Evolutionary conservation across 2,888 invertebrate species (phyloP), one percentile per base, ranked within the genome.

Genomic region (Caenorhabditis auriculariae): DNA sequence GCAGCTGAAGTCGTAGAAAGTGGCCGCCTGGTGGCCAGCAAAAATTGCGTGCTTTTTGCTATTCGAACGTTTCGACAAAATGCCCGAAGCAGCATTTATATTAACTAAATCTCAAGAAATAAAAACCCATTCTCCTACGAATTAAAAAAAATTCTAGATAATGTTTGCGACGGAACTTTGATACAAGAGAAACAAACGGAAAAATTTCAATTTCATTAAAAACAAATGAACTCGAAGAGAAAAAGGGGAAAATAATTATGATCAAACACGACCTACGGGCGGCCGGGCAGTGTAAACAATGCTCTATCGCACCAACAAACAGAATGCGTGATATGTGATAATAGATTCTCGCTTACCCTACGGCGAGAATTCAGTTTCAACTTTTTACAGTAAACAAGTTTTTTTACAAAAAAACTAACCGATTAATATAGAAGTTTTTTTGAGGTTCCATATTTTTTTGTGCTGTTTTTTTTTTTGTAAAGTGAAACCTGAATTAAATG

Each of bases 11-110:
- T 61, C 15, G 57, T 29, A 17, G 58, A 23, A 21, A 67, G 53
- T 15, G 29, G 60, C 35, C 60, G 42, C 2, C 50, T 35, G 7
- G 26, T 39, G 27, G 62, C 29, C 9, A 46, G 27, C 29, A 61
- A 51, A n/a, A 46, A 49, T 32, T 39, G 45, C 54, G 37, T 42
- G 56, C 61, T 47, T 9, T n/a, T 32, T 32, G 9, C n/a, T 9
- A 32, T 32, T 32, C n/a, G 35, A n/a, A 7, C 9, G n/a, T 12
- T n/a, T 32, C 35, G 9, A n/a, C 35, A 12, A n/a, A 58, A 54
- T 12, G 57, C 62, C 50, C 62, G 49, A 44, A 62, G 37, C 21
- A 62, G 38, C 62, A 62, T 62, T 15, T 21, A 48, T 17, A 26
- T 39, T 26, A 23, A 29, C 1, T 15, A 44, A 26, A 24, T 17